Conservation (phyloP, 2,797 vertebrate genomes). For the Apogon talboti region DNA sequence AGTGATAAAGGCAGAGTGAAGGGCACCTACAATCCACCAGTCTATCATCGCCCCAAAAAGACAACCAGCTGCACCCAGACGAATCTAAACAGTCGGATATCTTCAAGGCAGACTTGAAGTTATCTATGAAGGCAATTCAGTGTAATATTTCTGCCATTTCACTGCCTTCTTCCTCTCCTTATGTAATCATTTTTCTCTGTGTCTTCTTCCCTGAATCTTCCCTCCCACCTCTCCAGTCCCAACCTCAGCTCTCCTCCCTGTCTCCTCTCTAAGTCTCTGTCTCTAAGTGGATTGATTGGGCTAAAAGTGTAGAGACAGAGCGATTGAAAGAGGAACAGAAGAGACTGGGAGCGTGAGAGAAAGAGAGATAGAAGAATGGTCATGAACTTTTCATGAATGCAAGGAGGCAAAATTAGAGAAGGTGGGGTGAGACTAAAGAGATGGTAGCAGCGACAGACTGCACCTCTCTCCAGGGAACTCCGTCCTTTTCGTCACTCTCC, state of each 20-base stretch:
- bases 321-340: constrained; percentile 3
- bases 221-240: constrained; percentile 19
- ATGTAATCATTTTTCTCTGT: constrained; percentile 38
- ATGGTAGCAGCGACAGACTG: constrained; percentile 51
- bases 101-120: constrained; percentile 2
- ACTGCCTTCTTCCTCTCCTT: constrained; percentile 15
- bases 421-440: constrained; percentile 19
- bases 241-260: too few relatives aligned
- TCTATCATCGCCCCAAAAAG: constrained; percentile 12
- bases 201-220: constrained; percentile 42
- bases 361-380: constrained; percentile 38
- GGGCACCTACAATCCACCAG: constrained; percentile 42
- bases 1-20: constrained; percentile 48
- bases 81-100: constrained; percentile 15
- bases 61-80: constrained; percentile 7
- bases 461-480: constrained; percentile 47
- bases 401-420: constrained; percentile 25
- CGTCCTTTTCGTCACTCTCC: constrained; percentile 7
- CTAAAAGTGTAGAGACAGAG: constrained; percentile 52
- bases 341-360: constrained; percentile 11
- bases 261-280: constrained; percentile 59
- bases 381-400: constrained; percentile 70
- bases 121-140: background rate
- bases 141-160: constrained; percentile 13
- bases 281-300: constrained; percentile 77